A percentile compares a stretch with the other conserved stretches of the same genome.
These are phyloP conservation scores for Zingel zingel DNA, from an alignment of 2,113 vertebrate species.

Conservation along the genomic window DNA sequence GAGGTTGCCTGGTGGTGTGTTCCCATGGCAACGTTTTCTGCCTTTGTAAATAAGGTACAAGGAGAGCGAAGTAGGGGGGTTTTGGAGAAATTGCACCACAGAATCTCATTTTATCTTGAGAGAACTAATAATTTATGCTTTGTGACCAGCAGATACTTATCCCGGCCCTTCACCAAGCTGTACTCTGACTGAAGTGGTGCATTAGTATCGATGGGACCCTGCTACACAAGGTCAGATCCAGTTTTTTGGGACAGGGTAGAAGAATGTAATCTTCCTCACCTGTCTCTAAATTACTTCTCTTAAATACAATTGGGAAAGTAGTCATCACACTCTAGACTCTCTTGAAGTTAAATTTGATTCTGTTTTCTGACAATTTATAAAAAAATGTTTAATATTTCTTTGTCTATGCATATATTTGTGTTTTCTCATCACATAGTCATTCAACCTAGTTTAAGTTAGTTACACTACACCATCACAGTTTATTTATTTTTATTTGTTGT, in stretches of 20 bases:
- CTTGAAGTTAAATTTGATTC: background rate
- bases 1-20: conserved; percentile 84
- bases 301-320: background rate
- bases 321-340: background rate
- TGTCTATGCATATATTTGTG: background rate
- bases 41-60: conserved; percentile 84
- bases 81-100: conserved; percentile 59
- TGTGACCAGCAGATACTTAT: conserved; percentile 45
- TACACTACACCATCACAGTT: too few species aligned
- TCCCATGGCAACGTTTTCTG: conserved; percentile 85
- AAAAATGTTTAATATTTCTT: background rate
- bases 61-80: conserved; percentile 47
- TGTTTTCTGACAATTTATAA: background rate
- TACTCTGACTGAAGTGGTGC: conserved; percentile 38
- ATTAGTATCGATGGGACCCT: conserved; percentile 26
- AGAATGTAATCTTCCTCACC: background rate
- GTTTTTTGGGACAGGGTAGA: conserved; percentile 11
- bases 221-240: conserved; percentile 7
- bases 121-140: conserved; percentile 70
- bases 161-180: conserved; percentile 40
- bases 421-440: background rate
- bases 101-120: conserved; percentile 64
- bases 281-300: background rate
- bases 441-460: background rate
- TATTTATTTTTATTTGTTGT: background rate